Evolutionary conservation across 2,888 invertebrate genomes (phyloP).

Genomic region (Micoletzkya japonica): DNA sequence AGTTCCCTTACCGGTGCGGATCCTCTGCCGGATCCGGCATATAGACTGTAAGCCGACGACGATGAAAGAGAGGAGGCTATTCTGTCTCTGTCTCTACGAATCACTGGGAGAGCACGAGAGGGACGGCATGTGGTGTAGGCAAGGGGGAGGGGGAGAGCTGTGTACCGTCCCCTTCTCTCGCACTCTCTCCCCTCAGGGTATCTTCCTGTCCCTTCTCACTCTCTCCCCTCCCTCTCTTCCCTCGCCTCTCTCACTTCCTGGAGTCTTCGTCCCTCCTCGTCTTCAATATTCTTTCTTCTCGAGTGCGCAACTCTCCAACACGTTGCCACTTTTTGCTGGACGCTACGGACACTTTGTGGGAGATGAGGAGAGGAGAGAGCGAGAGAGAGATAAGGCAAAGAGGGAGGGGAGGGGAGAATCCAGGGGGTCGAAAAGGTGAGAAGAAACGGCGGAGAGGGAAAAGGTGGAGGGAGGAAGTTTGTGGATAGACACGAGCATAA

Average conservation of each 20-base stretch:
- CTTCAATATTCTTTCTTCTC: not conserved
- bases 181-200: not conserved
- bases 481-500: too few species aligned
- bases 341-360: conserved; percentile 12
- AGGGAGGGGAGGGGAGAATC: not conserved
- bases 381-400: conserved; percentile 2
- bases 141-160: conserved; percentile 15
- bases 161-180: conserved; percentile 17
- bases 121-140: not conserved
- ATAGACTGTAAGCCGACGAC: not conserved
- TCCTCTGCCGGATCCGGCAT: not conserved
- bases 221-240: not conserved
- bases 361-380: not conserved
- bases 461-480: not conserved
- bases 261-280: not conserved
- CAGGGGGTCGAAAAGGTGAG: not conserved
- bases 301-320: not conserved
- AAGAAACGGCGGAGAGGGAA: conserved; percentile 1
- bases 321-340: conserved; percentile 20
- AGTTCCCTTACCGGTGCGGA: too few species aligned
- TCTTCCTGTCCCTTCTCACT: not conserved
- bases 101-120: not conserved
- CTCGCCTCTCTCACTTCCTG: conserved; percentile 22
- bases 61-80: too few species aligned
- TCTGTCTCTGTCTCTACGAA: too few species aligned